These are phyloP conservation scores for Aphis craccivora DNA, from an alignment of 1,140 invertebrate genomes.

Conservation along the genomic window DNA sequence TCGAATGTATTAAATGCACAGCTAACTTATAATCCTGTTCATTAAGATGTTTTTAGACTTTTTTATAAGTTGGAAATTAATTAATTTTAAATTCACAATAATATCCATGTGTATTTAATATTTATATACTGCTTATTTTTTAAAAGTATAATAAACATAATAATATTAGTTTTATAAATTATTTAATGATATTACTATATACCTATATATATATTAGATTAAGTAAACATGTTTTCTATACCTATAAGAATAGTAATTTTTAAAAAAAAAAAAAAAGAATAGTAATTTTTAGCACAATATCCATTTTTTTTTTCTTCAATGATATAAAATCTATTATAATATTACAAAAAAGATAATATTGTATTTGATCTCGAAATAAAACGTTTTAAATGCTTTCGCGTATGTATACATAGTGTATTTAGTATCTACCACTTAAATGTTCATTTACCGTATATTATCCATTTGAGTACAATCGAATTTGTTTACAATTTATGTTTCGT, in stretches of 20 bases:
- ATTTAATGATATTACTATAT: not conserved
- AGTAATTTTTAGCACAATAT: not conserved
- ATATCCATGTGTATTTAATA: not conserved
- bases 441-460: constrained; percentile 35
- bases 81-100: not conserved
- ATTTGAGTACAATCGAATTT: constrained; percentile 36
- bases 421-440: constrained; percentile 13
- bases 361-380: not conserved
- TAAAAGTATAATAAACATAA: not conserved
- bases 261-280: too few relatives aligned
- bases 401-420: not conserved
- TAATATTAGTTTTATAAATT: not conserved
- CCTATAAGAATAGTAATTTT: not conserved
- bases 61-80: not conserved
- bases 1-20: too few relatives aligned
- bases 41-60: not conserved
- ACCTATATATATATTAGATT: too few relatives aligned
- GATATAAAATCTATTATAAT: constrained; percentile 6
- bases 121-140: too few relatives aligned
- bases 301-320: not conserved
- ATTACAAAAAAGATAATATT: constrained; percentile 13
- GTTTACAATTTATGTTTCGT: constrained; percentile 39
- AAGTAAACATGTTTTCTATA: not conserved
- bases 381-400: not conserved
- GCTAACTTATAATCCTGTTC: not conserved